A percentile compares a stretch with the other conserved stretches of the same genome.
Conservation (phyloP, 2,113 vertebrate species). For the Grammomys surdaster region DNA sequence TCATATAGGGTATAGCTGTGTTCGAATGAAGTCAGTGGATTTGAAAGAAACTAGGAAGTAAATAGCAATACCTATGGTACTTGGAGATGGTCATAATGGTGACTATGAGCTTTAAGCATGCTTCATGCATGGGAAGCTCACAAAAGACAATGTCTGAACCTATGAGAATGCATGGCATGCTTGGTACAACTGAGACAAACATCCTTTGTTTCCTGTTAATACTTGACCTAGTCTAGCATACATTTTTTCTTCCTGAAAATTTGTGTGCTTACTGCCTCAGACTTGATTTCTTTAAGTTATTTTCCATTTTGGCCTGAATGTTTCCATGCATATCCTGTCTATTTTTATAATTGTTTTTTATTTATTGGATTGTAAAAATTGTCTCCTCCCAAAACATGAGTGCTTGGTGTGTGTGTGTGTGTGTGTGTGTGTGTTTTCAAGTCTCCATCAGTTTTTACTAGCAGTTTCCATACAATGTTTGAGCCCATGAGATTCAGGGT, state of each 20-base stretch:
- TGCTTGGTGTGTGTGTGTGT: neutral
- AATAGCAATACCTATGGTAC: neutral
- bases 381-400: slow-evolving; percentile 31
- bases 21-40: slow-evolving; percentile 15
- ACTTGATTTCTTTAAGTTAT: slow-evolving; percentile 50
- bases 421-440: neutral
- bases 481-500: neutral
- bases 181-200: neutral
- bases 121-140: neutral
- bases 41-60: neutral
- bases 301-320: slow-evolving; percentile 58
- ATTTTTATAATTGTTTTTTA: slow-evolving; percentile 67
- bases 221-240: neutral
- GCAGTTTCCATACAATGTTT: slow-evolving; percentile 53
- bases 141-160: neutral
- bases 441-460: slow-evolving; percentile 42
- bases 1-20: neutral
- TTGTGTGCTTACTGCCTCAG: neutral
- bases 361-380: slow-evolving; percentile 31
- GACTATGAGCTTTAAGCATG: neutral
- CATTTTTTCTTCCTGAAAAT: neutral
- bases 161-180: no score
- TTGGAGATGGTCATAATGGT: neutral
- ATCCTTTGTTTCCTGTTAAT: neutral
- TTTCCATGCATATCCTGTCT: slow-evolving; percentile 52